Conservation (phyloP, 1,140 invertebrate genomes). For the Platyura marginata region DNA sequence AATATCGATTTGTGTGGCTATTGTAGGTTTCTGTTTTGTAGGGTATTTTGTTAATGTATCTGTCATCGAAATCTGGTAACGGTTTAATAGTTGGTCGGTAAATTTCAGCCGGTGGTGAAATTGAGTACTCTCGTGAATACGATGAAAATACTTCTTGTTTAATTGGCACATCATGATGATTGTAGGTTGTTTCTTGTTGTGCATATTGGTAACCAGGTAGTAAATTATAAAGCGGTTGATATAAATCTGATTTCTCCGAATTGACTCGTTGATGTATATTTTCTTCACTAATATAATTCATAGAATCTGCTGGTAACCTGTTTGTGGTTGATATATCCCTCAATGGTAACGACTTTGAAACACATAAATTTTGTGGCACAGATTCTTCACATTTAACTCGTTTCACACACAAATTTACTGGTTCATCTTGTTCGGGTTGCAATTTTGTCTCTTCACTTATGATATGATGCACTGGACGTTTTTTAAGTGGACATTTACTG, state of each 20-base stretch:
- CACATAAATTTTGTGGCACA: neutral
- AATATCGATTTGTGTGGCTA: neutral
- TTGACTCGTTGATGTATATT: neutral
- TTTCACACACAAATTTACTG: neutral
- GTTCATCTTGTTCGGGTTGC: slow-evolving; percentile 5
- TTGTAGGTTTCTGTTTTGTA: neutral
- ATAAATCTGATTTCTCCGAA: neutral
- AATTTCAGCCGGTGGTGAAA: slow-evolving; percentile 1
- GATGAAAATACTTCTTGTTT: neutral
- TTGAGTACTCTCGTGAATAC: neutral
- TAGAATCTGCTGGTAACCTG: neutral
- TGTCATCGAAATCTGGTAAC: too few species aligned
- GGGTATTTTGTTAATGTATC: too few species aligned
- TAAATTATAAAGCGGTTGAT: neutral
- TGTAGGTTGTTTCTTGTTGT: neutral
- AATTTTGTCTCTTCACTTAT: slow-evolving; percentile 29
- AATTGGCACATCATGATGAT: neutral
- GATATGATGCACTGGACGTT: slow-evolving; percentile 51
- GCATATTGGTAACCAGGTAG: neutral
- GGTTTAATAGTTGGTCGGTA: too few species aligned
- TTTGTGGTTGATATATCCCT: neutral
- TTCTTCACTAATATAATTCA: neutral
- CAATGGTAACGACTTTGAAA: neutral
- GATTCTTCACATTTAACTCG: neutral
- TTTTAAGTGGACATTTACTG: slow-evolving; percentile 75